Evolutionary conservation across 2,113 vertebrate genomes (phyloP).

Genomic region (Dromas ardeola): DNA sequence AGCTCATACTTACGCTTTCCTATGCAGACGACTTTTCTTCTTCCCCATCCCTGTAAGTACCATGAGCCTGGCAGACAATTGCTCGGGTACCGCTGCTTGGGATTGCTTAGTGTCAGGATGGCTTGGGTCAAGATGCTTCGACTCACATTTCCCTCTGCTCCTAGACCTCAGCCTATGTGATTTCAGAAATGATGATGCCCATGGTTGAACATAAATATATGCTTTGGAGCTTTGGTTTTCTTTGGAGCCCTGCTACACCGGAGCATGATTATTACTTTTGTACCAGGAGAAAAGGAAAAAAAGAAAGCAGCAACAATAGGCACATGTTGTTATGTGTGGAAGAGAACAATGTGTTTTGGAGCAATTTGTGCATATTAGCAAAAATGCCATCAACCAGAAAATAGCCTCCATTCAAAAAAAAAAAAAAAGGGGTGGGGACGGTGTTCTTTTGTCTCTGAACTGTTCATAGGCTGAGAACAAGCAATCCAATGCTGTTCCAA

Average conservation of each 20-base stretch:
- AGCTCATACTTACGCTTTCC: neutral
- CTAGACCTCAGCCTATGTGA: neutral
- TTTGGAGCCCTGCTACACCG: neutral
- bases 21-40: neutral
- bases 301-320: neutral
- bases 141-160: neutral
- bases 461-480: neutral
- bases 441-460: neutral
- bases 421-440: neutral
- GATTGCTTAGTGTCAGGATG: neutral
- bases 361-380: conserved; percentile 7
- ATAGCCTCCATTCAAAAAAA: neutral
- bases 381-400: neutral
- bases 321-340: neutral
- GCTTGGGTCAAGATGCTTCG: neutral
- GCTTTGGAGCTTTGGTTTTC: neutral
- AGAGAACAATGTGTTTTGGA: neutral
- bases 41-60: neutral
- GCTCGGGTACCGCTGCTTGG: neutral
- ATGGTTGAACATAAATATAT: neutral
- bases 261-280: neutral
- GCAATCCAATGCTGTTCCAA: neutral
- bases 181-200: neutral
- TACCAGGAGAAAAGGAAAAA: neutral
- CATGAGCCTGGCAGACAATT: neutral